Evolutionary conservation across 1,140 invertebrate species (phyloP), one percentile per base, ranked within the genome.

Genomic region (Drosophila persimilis): DNA sequence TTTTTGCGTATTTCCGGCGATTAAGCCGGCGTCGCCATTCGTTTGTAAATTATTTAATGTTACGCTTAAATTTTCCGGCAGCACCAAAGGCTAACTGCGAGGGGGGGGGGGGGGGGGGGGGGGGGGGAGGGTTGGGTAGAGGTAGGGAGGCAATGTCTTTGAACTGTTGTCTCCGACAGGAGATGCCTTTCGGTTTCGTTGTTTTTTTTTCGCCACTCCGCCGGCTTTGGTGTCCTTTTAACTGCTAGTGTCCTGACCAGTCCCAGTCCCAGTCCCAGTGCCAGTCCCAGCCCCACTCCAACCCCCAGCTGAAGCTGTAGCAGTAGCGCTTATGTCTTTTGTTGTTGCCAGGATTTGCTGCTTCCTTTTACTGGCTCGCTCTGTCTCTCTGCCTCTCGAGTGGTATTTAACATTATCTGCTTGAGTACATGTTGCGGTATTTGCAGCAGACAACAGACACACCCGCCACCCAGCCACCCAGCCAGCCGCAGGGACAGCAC

Each of bases 321-420:
- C 56, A 73, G 77, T 73, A 76, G 79, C 65, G 81, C 81, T 86
- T 81, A 83, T 88, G 83, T 83, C 83, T 88, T 88, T 88, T 83
- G 83, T 86, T 86, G 83, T 88, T 73, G 52, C 83, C 72, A 81
- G 83, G 83, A 86, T 88, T 88, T 86, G 83, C 83, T 88, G 62
- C 60, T 88, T 81, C 78, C 80, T 84, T 85, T 84, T 26, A 26
- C 24, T 17, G 29, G 39, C 31, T 41, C 5, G 41, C 29, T 56
- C 20, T 11, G n/a, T 22, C 24, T 13, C 67, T 60, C 47, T 50
- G 77, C 53, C 58, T 58, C 63, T 88, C 83, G 83, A 88, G 83
- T 88, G 83, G 83, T 88, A 88, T 88, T 88, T 88, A 88, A 88
- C 83, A 88, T 88, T 88, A 88, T 88, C 83, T 88, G 83, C 83